phyloP scores from a whole-genome alignment of 2,888 invertebrate genomes.

The Cybosia mesomella region DNA sequence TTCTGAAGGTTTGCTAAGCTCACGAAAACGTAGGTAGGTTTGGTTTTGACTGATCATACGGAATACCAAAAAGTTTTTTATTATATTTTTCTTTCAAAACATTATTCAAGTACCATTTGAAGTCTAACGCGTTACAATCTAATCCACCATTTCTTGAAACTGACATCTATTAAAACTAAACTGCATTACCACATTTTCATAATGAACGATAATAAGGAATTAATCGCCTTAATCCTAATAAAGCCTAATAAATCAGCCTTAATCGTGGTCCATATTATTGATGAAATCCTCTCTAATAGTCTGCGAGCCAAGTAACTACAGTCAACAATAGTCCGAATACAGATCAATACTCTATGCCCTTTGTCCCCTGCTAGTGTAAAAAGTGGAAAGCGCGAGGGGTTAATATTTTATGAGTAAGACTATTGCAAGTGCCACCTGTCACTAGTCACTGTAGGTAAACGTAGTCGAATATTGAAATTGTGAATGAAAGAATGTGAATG shows the following conservation, averaged over 20 bases:
- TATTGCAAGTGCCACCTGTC: slow-evolving; percentile 20
- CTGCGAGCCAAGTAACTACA: not conserved
- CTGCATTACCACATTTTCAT: not conserved
- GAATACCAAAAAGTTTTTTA: too few relatives aligned
- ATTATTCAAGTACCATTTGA: too few relatives aligned
- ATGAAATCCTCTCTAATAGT: not conserved
- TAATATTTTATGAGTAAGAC: slow-evolving; percentile 26
- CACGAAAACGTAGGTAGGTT: too few relatives aligned
- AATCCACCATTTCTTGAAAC: not conserved
- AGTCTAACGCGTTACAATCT: too few relatives aligned
- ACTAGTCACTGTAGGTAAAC: not conserved
- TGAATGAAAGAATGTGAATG: not conserved
- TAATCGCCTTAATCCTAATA: too few relatives aligned
- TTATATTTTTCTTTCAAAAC: too few relatives aligned
- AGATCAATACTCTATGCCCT: slow-evolving; percentile 17
- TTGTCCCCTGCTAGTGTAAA: slow-evolving; percentile 20
- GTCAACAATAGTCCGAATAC: not conserved
- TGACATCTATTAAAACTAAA: not conserved
- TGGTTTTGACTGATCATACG: too few relatives aligned
- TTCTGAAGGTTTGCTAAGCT: too few relatives aligned
- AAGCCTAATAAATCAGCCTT: too few relatives aligned
- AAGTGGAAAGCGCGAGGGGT: slow-evolving; percentile 15
- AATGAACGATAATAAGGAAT: too few relatives aligned
- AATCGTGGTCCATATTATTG: too few relatives aligned
- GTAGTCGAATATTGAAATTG: not conserved